Conservation (phyloP, 1,140 invertebrate species). For the Temnothorax curvispinosus region DNA sequence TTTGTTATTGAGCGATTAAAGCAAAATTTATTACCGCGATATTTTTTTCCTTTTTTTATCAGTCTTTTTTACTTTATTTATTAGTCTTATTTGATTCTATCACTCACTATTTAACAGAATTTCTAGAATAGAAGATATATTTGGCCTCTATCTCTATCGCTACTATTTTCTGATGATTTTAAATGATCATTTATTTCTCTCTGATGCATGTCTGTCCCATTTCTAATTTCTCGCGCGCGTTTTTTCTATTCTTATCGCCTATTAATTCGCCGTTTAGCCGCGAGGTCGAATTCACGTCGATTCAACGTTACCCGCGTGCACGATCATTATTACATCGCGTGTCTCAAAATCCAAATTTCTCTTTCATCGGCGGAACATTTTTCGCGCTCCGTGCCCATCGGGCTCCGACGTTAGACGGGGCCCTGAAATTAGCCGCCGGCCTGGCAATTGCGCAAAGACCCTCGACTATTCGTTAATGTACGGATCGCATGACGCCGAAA, state of each 20-base stretch:
- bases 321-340: constrained; percentile 62
- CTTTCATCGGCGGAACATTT: constrained; percentile 50
- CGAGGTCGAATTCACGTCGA: not conserved
- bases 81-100: not conserved
- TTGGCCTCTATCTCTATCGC: not conserved
- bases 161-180: not conserved
- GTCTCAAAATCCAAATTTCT: constrained; percentile 43
- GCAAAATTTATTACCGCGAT: constrained; percentile 15
- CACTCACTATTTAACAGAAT: not conserved
- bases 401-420: constrained; percentile 29
- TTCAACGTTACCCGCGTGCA: not conserved
- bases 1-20: constrained; percentile 4
- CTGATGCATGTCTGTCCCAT: not conserved
- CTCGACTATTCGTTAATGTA: constrained; percentile 75
- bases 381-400: constrained; percentile 54
- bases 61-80: constrained; percentile 6
- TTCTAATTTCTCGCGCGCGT: not conserved
- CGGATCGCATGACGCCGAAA: constrained; percentile 80
- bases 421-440: constrained; percentile 55
- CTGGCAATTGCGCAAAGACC: constrained; percentile 61
- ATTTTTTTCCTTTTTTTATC: not conserved
- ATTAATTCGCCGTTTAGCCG: not conserved
- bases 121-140: not conserved
- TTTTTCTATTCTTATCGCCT: not conserved
- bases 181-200: not conserved